phyloP scores from a whole-genome alignment of 2,113 vertebrate species.

The Macaca mulatta region DNA sequence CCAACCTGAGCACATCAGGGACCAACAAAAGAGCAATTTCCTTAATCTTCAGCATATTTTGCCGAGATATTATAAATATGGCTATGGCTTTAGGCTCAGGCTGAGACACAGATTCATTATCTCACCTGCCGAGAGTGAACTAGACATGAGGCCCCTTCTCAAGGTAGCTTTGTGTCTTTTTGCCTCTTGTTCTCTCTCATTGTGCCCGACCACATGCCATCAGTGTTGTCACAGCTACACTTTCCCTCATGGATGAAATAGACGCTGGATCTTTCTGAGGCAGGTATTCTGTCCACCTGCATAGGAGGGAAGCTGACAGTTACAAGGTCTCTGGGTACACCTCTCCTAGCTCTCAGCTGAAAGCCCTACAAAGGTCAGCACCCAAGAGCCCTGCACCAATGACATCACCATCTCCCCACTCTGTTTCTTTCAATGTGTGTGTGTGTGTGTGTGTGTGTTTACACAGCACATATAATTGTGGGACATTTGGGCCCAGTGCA shows the following conservation, averaged over 20 bases:
- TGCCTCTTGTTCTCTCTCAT: neutral
- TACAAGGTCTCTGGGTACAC: neutral
- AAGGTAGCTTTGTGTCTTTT: too few relatives aligned
- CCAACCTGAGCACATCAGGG: conserved; percentile 18
- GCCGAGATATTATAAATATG: neutral
- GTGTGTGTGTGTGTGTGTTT: neutral
- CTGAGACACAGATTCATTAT: neutral
- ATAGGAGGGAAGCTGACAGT: neutral
- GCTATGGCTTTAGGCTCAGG: neutral
- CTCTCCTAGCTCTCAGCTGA: neutral
- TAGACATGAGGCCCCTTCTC: neutral
- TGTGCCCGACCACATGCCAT: neutral
- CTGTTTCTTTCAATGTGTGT: neutral
- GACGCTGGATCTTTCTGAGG: neutral
- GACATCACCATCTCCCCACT: neutral
- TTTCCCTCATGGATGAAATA: neutral
- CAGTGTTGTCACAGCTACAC: neutral
- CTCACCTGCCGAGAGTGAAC: neutral
- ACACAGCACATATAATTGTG: neutral
- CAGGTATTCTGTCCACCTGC: neutral
- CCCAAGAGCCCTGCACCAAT: neutral
- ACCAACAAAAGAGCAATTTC: conserved; percentile 37
- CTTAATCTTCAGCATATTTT: conserved; percentile 32
- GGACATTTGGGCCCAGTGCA: neutral
- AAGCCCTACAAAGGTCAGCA: neutral